Conservation (phyloP, 2,797 vertebrate genomes). For the Chaetophractus vellerosus region DNA sequence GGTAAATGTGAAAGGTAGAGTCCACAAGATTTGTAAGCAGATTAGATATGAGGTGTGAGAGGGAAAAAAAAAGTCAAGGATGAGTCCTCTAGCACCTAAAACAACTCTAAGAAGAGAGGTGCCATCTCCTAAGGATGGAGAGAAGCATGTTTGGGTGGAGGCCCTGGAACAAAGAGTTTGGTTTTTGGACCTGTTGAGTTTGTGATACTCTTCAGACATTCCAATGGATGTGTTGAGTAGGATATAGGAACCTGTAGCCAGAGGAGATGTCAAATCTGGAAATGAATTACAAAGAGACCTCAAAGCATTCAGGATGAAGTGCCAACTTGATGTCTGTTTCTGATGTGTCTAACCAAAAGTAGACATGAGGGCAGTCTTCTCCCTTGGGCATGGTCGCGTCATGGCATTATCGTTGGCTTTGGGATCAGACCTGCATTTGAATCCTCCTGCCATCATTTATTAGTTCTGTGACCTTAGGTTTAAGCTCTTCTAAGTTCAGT, state of each 20-base stretch:
- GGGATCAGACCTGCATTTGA: background rate
- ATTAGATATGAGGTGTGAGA: background rate
- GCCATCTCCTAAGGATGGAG: background rate
- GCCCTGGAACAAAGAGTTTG: background rate
- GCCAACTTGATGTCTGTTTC: background rate
- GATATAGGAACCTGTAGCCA: background rate
- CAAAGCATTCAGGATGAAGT: conserved; percentile 37
- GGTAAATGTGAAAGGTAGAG: conserved; percentile 4
- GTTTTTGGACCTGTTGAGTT: background rate
- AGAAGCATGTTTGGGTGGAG: background rate
- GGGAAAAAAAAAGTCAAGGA: background rate
- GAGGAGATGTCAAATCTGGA: background rate
- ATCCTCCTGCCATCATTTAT: conserved; percentile 31
- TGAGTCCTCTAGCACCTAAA: background rate
- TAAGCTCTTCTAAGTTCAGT: conserved; percentile 24
- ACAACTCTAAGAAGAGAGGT: conserved; percentile 1
- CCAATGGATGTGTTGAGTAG: background rate
- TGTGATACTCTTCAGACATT: background rate
- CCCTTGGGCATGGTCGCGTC: background rate
- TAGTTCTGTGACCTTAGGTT: background rate
- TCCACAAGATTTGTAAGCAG: conserved; percentile 3
- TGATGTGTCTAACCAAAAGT: background rate
- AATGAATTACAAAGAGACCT: background rate
- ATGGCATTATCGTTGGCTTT: conserved; percentile 24
- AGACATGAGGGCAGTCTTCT: background rate